Base-by-base conservation (phyloP, 64 coral and sea anemone genomes). In the Actinia tenebrosa region DNA sequence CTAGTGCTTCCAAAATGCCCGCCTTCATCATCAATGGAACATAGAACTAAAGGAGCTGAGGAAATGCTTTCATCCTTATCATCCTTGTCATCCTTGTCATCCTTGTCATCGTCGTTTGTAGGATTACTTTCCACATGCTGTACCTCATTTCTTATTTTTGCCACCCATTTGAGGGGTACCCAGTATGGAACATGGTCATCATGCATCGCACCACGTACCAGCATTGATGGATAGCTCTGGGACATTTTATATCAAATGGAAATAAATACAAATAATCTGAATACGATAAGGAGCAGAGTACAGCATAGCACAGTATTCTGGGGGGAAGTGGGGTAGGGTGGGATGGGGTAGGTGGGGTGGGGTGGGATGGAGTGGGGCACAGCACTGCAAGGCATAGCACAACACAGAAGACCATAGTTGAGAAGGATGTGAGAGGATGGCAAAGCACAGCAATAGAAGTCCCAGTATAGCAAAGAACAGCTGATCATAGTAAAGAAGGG, bases 111-210 rank as follows among this genome's bases (percentile, higher is more conserved):
- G 22, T 75, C 83, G 2, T 17, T 42, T 6, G 10, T 8, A 23
- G 3, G 5, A 23, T 66, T 66, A 5, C 9, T 19, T 14, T 3
- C 1, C 19, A 7, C 14, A 14, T 66, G 19, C 20, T 83, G 60
- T 10, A 86, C 62, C 46, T 91, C 83, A 23, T 86, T 71, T 53
- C 97, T 84, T 13, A 99, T 88, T 66, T 92, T 94, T 10, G 93
- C 91, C 4, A 95, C 91, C 86, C 88, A 99, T 43, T 99, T 99
- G 16, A 99, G 78, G 1, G 97, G 93, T 77, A 93, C 43, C 97
- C 97, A 99, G 86, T 93, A 99, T 4, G 97, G 97, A 42, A 99
- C 97, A 37, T 93, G 87, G 10, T 89, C 79, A 66, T 99, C 97
- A n/a, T 91, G 83, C 45, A 95, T 88, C 27, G 97, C 92, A 11